A percentile compares a stretch with the other conserved stretches of the same genome.
These are phyloP conservation scores for Xenus cinereus DNA, from an alignment of 2,113 vertebrate genomes.

Conservation along the genomic window DNA sequence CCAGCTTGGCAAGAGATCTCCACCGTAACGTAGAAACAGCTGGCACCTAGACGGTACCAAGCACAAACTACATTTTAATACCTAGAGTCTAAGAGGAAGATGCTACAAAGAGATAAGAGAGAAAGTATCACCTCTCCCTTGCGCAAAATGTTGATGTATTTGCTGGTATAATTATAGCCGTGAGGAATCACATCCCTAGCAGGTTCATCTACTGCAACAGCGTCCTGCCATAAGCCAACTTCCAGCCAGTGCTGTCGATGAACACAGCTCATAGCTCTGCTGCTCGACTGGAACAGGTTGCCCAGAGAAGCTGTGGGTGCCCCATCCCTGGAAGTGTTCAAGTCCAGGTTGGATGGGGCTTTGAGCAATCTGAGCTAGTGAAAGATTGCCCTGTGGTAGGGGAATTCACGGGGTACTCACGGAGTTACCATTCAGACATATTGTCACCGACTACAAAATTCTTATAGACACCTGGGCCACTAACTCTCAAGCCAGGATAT, in stretches of 20 bases:
- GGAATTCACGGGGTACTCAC: not conserved
- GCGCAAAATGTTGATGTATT: not conserved
- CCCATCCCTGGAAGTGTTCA: not conserved
- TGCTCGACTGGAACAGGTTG: not conserved
- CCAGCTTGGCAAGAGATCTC: not conserved
- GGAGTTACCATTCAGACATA: not conserved
- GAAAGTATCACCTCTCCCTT: not conserved
- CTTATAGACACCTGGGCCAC: not conserved
- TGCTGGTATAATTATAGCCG: not conserved
- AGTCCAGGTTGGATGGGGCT: not conserved
- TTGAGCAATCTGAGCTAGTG: not conserved
- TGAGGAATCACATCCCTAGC: not conserved
- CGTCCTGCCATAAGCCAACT: not conserved
- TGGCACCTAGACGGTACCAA: not conserved
- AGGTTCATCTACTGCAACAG: not conserved
- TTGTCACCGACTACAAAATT: accelerated
- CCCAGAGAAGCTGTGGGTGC: not conserved
- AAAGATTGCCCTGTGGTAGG: not conserved
- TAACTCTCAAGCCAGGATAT: not conserved
- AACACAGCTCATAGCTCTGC: not conserved
- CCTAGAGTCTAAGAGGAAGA: not conserved
- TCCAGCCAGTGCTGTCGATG: not conserved
- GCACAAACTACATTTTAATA: not conserved
- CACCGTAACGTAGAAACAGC: not conserved
- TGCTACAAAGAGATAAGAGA: not conserved